A percentile compares a stretch with the other conserved stretches of the same genome.
These are phyloP conservation scores for Ranitomeya variabilis DNA, from an alignment of 2,113 vertebrate genomes.

Conservation along the genomic window DNA sequence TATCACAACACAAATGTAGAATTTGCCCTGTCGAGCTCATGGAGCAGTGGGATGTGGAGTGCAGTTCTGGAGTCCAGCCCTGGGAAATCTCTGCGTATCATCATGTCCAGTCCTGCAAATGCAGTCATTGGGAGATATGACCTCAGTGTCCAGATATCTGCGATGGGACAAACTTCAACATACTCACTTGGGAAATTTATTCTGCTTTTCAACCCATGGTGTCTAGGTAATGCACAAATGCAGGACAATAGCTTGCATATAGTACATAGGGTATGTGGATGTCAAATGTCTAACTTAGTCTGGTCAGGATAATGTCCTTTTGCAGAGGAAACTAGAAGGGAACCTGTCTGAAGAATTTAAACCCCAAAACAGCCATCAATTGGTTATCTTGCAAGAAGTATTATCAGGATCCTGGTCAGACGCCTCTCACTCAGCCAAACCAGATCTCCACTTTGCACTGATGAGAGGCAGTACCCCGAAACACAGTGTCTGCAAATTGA, in stretches of 20 bases:
- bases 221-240: conserved; percentile 74
- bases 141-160: conserved; percentile 71
- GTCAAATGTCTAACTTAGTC: neutral
- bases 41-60: conserved; percentile 62
- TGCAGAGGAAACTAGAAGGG: too few relatives aligned
- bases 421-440: too few relatives aligned
- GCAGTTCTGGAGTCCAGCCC: conserved; percentile 61
- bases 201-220: conserved; percentile 94
- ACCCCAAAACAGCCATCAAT: too few relatives aligned
- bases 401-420: too few relatives aligned
- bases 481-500: too few relatives aligned
- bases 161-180: conserved; percentile 66
- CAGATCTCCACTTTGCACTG: too few relatives aligned
- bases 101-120: conserved; percentile 73
- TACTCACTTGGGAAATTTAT: conserved; percentile 74
- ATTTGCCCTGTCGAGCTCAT: conserved; percentile 61
- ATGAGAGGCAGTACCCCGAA: too few relatives aligned
- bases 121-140: conserved; percentile 82
- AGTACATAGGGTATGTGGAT: neutral
- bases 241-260: neutral
- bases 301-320: too few relatives aligned
- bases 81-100: conserved; percentile 51
- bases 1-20: conserved; percentile 71
- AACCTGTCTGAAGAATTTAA: too few relatives aligned
- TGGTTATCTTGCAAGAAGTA: too few relatives aligned